Evolutionary conservation across 2,888 invertebrate species (phyloP), one percentile per base, ranked within the genome.

Genomic region (Caenorhabditis auriculariae): DNA sequence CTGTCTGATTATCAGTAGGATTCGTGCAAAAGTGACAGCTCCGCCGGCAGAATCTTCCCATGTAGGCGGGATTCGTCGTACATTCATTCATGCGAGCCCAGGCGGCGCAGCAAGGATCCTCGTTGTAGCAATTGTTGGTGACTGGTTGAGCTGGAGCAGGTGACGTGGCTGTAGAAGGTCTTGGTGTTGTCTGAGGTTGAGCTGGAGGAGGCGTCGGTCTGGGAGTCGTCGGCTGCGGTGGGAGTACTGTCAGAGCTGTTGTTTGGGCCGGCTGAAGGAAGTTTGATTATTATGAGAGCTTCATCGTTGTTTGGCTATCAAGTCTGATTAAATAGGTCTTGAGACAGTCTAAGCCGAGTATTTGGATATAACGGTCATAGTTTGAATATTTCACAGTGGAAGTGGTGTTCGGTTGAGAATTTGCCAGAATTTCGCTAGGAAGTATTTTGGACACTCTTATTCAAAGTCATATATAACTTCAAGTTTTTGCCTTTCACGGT

Each of bases 71-170:
- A 50, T 79, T 79, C 12, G 63, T 60, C 23, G 60, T 47, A 51
- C 79, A 79, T 49, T 79, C 79, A 32, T 54, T 53, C 37, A 58
- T 59, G 23, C 69, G 48, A 4, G 76, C 65, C 79, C 79, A 79
- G 6, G 75, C 70, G 21, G 66, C 59, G 51, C 79, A 79, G 65
- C 79, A 79, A 9, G 79, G 79, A 62, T 79, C 77, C 49, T 77
- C 77, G 61, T 78, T 78, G 64, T 72, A 76, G 64, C 78, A 78
- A 41, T 70, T 74, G 4, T 38, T 9, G 26, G 54, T 42, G 37
- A 59, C 59, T 4, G 60, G 55, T 52, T 60, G 60, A 32, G 60
- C 54, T 19, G 52, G 57, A 38, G 55, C 64, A 43, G 60, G 57
- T 32, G 48, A 49, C 27, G n/a, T n/a, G n/a, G n/a, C n/a, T n/a